These are phyloP conservation scores for Leiothrix lutea DNA, from an alignment of 2,113 vertebrate genomes.

Conservation along the genomic window DNA sequence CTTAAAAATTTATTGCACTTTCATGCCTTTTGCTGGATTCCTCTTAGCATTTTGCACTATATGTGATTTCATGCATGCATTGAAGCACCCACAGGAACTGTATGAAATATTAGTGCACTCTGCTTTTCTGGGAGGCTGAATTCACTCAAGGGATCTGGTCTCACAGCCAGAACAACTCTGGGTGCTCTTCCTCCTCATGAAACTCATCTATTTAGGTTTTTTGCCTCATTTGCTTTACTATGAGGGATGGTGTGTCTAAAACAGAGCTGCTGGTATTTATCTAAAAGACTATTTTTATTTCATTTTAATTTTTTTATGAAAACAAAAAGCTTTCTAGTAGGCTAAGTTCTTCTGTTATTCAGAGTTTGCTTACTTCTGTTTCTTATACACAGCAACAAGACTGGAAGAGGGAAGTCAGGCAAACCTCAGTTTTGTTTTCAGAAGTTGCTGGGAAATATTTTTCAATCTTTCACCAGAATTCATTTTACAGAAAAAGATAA, in stretches of 20 bases:
- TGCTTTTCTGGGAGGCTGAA: background rate
- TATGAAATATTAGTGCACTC: background rate
- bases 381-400: background rate
- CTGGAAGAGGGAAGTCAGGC: background rate
- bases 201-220: background rate
- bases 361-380: background rate
- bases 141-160: background rate
- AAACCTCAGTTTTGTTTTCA: background rate
- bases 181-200: background rate
- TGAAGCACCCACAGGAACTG: background rate
- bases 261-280: background rate
- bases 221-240: background rate
- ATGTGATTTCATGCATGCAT: background rate
- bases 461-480: background rate
- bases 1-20: background rate
- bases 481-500: background rate
- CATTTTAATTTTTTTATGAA: background rate
- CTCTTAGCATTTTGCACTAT: background rate
- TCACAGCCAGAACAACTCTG: background rate
- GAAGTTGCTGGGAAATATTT: background rate
- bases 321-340: background rate
- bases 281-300: background rate
- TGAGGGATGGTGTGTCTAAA: background rate
- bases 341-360: background rate
- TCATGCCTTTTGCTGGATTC: background rate